phyloP scores from a whole-genome alignment of 2,797 vertebrate species.

The Siniperca undulata region DNA sequence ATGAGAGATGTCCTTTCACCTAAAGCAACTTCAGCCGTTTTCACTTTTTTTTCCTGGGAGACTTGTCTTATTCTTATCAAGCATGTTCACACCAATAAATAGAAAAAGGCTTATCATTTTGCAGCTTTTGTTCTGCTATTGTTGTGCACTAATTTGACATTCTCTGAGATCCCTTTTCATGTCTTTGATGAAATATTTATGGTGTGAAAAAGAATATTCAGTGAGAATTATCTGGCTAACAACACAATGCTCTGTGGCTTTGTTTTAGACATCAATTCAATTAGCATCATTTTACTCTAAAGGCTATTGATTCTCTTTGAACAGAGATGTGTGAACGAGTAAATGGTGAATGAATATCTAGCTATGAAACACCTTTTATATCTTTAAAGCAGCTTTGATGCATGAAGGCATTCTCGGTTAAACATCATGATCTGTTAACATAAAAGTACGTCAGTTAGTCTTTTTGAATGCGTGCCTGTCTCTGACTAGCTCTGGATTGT shows the following conservation, averaged over 20 bases:
- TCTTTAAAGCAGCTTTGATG: constrained; percentile 37
- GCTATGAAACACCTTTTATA: constrained; percentile 47
- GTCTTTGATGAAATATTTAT: constrained; percentile 63
- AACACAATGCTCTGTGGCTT: constrained; percentile 46
- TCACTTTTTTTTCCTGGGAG: neutral
- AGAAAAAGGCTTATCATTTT: constrained; percentile 45
- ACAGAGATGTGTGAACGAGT: constrained; percentile 38
- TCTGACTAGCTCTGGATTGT: constrained; percentile 20
- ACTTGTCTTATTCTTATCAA: constrained; percentile 20
- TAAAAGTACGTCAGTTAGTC: constrained; percentile 39
- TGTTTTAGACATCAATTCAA: constrained; percentile 64
- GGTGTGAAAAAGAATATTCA: constrained; percentile 38
- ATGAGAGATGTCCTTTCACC: constrained; percentile 63
- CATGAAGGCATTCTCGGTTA: constrained; percentile 20
- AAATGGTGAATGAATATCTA: constrained; percentile 56
- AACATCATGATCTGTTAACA: constrained; percentile 34
- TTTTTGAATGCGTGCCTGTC: constrained; percentile 24
- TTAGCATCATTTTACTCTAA: constrained; percentile 49
- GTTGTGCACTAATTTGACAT: constrained; percentile 58
- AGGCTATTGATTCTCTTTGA: constrained; percentile 63
- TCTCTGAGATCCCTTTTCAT: constrained; percentile 46
- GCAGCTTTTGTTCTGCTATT: constrained; percentile 46
- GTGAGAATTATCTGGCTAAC: constrained; percentile 47
- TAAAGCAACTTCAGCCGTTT: constrained; percentile 19
- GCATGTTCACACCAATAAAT: constrained; percentile 30